phyloP scores from a whole-genome alignment of 2,113 vertebrate genomes.

The Passer montanus region DNA sequence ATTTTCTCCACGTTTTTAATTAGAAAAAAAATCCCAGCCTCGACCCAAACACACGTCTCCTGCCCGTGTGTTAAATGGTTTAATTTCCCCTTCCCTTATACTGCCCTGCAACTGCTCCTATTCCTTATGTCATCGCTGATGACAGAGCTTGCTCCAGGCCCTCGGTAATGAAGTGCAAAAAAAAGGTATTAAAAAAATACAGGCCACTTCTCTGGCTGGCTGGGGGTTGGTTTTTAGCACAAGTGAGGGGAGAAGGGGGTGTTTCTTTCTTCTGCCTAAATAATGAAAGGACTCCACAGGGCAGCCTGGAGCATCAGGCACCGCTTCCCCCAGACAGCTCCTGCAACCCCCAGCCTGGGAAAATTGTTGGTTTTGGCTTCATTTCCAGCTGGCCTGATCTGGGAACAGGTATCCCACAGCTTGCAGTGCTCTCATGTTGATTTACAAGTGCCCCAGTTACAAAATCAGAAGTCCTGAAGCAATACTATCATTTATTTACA shows the following conservation, averaged over 20 bases:
- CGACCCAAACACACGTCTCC: neutral
- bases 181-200: conserved; percentile 6
- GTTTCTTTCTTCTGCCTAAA: neutral
- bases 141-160: neutral
- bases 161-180: neutral
- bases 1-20: conserved; percentile 22
- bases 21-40: neutral
- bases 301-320: neutral
- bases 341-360: neutral
- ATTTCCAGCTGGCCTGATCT: conserved; percentile 48
- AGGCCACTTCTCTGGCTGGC: neutral
- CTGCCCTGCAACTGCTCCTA: neutral
- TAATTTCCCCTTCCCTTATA: neutral
- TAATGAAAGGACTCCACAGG: neutral
- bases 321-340: neutral
- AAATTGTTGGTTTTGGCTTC: conserved; percentile 9
- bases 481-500: neutral
- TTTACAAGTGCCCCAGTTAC: conserved; percentile 19
- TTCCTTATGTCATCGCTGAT: neutral
- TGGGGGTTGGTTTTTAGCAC: neutral
- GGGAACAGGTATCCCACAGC: conserved; percentile 13
- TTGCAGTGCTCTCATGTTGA: neutral
- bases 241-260: neutral
- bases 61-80: neutral
- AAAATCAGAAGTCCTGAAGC: neutral